Evolutionary conservation across 2,888 invertebrate genomes (phyloP).

Genomic region (Noctua fimbriata): DNA sequence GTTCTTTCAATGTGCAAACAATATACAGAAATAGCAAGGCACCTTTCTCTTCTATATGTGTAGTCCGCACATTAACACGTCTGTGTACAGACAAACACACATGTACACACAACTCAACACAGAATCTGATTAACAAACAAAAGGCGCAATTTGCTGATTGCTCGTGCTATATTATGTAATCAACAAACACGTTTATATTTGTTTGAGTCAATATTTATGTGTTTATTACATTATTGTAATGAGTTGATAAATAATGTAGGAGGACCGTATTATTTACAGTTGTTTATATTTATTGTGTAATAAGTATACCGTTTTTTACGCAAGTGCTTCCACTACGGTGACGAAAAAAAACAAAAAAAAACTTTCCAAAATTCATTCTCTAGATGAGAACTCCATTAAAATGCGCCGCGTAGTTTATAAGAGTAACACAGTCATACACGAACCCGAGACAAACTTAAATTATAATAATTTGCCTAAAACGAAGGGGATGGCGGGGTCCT

Average conservation of each 20-base stretch:
- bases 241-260: not conserved
- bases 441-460: not conserved
- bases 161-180: conserved; percentile 18
- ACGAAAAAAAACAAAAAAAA: not conserved
- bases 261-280: not conserved
- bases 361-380: not conserved
- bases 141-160: conserved; percentile 40
- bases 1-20: not conserved
- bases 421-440: not conserved
- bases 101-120: not conserved
- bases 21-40: not conserved
- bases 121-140: conserved; percentile 30
- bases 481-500: no score
- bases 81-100: not conserved
- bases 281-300: not conserved
- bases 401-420: not conserved
- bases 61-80: not conserved
- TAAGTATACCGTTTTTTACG: not conserved
- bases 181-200: conserved; percentile 27
- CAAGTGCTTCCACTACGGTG: not conserved
- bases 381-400: not conserved
- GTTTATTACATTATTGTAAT: conserved; percentile 20
- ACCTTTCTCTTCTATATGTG: not conserved
- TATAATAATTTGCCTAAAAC: no score
- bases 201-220: conserved; percentile 18